phyloP scores from a whole-genome alignment of 1,140 invertebrate species.

The Drosophila sucinea region DNA sequence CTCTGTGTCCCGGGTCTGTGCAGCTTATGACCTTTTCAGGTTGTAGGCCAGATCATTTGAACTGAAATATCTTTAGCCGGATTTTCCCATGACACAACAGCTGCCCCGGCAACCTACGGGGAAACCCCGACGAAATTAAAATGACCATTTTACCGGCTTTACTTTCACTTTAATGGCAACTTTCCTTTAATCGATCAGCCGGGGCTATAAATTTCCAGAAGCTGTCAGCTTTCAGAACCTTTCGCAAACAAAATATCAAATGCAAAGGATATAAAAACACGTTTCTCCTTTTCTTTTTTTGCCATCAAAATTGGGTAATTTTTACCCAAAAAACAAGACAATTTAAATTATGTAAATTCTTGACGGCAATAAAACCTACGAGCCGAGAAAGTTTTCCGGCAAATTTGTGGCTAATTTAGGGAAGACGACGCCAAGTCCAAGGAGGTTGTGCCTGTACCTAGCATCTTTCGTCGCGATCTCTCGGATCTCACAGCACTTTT shows the following conservation, averaged over 20 bases:
- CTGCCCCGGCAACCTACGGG: background rate
- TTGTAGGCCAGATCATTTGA: conserved; percentile 7
- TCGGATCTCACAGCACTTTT: conserved; percentile 21
- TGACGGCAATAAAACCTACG: conserved; percentile 39
- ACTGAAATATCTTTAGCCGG: background rate
- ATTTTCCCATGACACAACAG: conserved; percentile 5
- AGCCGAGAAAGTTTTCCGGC: conserved; percentile 59
- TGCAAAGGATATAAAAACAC: conserved; percentile 40
- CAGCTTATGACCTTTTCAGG: background rate
- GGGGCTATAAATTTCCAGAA: conserved; percentile 46
- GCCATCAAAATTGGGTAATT: conserved; percentile 58
- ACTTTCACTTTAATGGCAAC: conserved; percentile 45
- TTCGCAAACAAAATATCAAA: conserved; percentile 7
- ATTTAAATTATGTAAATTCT: conserved; percentile 72
- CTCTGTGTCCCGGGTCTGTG: conserved; percentile 2
- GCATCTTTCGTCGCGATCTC: conserved; percentile 1
- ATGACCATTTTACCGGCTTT: background rate
- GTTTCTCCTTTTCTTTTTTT: conserved; percentile 29
- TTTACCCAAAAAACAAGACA: conserved; percentile 60
- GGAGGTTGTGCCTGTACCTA: conserved; percentile 8
- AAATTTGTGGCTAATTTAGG: conserved; percentile 81
- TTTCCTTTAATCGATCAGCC: conserved; percentile 42
- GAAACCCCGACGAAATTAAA: background rate
- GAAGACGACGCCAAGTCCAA: conserved; percentile 13
- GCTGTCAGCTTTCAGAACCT: conserved; percentile 39